Base-by-base conservation (phyloP, 2,797 vertebrate genomes). In the Pempheris klunzingeri region DNA sequence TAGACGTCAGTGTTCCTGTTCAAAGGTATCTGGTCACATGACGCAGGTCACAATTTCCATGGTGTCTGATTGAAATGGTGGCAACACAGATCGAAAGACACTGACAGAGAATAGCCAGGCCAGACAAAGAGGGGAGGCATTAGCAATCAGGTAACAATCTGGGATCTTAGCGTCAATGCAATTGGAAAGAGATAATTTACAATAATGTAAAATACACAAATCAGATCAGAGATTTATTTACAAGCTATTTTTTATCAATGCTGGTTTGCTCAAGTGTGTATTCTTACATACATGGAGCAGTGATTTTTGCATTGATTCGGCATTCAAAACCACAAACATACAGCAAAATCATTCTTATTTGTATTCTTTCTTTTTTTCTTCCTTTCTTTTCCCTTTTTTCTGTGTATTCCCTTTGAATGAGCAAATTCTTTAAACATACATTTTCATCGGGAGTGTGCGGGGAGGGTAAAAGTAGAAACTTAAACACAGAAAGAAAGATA, bases 111-210 rank as follows among this genome's bases (percentile, higher is more conserved):
- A 17, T 2, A 61, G 50, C n/a, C 24, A 26, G 24, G 49, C 17
- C 22, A 26, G 39, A 17, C 32, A 14, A 22, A 43, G 32, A 49
- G 14, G 14, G 15, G n/a, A 58, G 34, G 28, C 57, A 17, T 39
- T 18, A 55, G 47, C 47, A 61, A 76, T 68, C 47, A 63, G 59
- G 52, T 49, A 63, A 55, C 57, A 55, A 41, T 32, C 57, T 63
- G 41, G 4, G 41, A 69, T 32, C 20, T 74, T 20, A 60, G n/a
- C 41, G 11, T 34, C 72, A 54, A 8, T 38, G n/a, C 38, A n/a
- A 49, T 58, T 39, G 24, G 34, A 26, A 49, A 46, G 32, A 49
- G 24, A 52, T 49, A 15, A 50, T 55, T 41, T 77, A 22, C 66
- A 57, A 50, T 71, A 26, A 50, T 49, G 22, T 49, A 47, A 71